Conservation (phyloP, 2,888 invertebrate species). For the Cheiracanthium punctorium region DNA sequence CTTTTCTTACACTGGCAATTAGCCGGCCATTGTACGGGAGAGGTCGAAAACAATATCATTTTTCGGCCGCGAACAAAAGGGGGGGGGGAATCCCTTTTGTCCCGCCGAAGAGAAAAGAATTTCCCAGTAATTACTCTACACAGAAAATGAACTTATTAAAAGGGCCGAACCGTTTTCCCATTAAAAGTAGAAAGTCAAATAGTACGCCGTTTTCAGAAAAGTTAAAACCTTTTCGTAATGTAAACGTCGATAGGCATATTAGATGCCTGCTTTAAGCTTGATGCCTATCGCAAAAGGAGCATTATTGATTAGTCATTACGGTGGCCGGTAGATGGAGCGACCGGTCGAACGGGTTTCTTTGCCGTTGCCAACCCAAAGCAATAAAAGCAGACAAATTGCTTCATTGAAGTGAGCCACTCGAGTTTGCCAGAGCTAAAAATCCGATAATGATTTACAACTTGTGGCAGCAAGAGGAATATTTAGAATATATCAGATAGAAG, state of each 20-base stretch:
- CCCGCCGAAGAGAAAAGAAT: constrained; percentile 42
- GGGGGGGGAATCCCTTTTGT: constrained; percentile 28
- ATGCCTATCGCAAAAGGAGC: constrained; percentile 50
- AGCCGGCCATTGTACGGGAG: constrained; percentile 50
- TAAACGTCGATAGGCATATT: constrained; percentile 64
- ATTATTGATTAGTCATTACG: constrained; percentile 65
- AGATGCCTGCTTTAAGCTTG: constrained; percentile 50
- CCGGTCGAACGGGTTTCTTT: constrained; percentile 50
- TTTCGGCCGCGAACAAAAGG: constrained; percentile 58
- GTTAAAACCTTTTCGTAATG: constrained; percentile 64
- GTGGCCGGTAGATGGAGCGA: constrained; percentile 58
- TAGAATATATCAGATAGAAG: constrained; percentile 35
- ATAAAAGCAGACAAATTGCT: constrained; percentile 68
- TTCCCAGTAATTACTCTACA: constrained; percentile 58
- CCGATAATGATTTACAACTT: constrained; percentile 69
- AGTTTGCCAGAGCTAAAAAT: constrained; percentile 46
- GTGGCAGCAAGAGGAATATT: constrained; percentile 29
- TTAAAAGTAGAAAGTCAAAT: constrained; percentile 67
- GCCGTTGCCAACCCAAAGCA: constrained; percentile 33
- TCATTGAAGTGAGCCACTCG: constrained; percentile 56
- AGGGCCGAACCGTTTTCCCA: constrained; percentile 56
- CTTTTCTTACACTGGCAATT: constrained; percentile 67
- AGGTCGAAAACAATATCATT: constrained; percentile 66
- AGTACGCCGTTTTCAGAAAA: constrained; percentile 49
- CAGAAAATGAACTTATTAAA: constrained; percentile 66